Base-by-base conservation (phyloP, 2,797 vertebrate species). In the Parambassis ranga region DNA sequence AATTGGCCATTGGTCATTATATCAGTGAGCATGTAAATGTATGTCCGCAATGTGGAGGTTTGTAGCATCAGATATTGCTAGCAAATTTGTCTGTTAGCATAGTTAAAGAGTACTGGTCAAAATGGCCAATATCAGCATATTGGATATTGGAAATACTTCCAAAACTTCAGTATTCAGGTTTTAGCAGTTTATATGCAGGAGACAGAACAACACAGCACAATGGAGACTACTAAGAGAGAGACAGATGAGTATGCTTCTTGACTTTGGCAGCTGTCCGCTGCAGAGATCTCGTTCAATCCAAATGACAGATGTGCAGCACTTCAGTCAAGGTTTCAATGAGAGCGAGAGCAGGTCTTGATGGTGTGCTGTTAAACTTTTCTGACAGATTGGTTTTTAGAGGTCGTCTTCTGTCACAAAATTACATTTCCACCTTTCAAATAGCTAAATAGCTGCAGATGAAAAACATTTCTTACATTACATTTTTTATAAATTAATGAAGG, bases 301-400 rank as follows among this genome's bases (percentile, higher is more conserved):
- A 47, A 68, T 64, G 61, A 64, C 77, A 82, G 77, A 81, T 81
- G 73, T 81, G 66, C 35, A 53, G 63, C 50, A 31, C 18, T 65
- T 55, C 47, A 44, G 46, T 48, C 7, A 10, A 32, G 35, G 9
- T 39, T 61, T 36, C 44, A 47, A 18, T 19, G 10, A n/a, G n/a
- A n/a, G n/a, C n/a, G n/a, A n/a, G n/a, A 32, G 32, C 16, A 31
- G 23, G 14, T 49, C 31, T 23, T 32, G 4, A 46, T 51, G 10
- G 2, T 28, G 23, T 31, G 20, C 42, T 3, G 26, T 41, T 39
- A 51, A 46, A n/a, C n/a, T n/a, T n/a, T n/a, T n/a, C n/a, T n/a
- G n/a, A n/a, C n/a, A n/a, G n/a, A n/a, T n/a, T n/a, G n/a, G n/a
- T n/a, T n/a, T n/a, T n/a, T n/a, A n/a, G n/a, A n/a, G n/a, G n/a